These are phyloP conservation scores for Hyperoplus lanceolatus DNA, from an alignment of 2,797 vertebrate genomes.

Conservation along the genomic window DNA sequence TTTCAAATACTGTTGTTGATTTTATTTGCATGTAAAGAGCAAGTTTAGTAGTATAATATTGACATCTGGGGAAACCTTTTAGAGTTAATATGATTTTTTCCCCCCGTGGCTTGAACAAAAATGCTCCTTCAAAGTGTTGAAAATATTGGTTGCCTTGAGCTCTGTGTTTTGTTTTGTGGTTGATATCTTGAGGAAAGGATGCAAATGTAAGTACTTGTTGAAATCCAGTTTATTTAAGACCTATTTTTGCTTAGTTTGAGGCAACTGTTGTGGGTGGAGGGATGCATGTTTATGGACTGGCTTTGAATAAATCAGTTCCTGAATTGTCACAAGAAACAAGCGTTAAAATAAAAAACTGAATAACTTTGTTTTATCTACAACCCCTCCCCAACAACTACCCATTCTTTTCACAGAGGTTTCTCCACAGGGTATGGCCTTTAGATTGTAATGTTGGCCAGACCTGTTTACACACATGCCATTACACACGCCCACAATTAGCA, in stretches of 20 bases:
- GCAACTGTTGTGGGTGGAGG: not conserved
- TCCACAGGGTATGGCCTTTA: conserved; percentile 13
- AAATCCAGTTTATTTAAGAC: conserved; percentile 1
- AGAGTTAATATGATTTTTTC: too few relatives aligned
- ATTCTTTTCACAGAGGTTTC: conserved; percentile 15
- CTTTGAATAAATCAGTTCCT: conserved; percentile 2
- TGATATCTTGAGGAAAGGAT: conserved; percentile 7
- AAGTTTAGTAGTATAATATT: not conserved
- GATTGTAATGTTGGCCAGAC: conserved; percentile 26
- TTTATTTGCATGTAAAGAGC: conserved; percentile 8
- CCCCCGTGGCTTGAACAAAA: not conserved
- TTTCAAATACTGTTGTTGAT: not conserved
- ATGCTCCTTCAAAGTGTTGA: not conserved
- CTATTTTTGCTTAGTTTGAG: not conserved
- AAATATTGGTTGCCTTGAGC: not conserved
- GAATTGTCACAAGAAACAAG: conserved; percentile 3
- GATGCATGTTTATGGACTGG: not conserved
- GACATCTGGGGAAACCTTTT: not conserved
- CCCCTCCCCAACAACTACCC: too few relatives aligned
- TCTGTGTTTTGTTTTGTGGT: not conserved
- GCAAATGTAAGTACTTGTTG: not conserved
- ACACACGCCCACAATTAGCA: conserved; percentile 46
- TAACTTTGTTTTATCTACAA: conserved; percentile 14
- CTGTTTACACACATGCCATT: conserved; percentile 24
- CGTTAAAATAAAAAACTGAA: conserved; percentile 24